Base-by-base conservation (phyloP, 2,113 vertebrate species). In the Crypturellus undulatus region DNA sequence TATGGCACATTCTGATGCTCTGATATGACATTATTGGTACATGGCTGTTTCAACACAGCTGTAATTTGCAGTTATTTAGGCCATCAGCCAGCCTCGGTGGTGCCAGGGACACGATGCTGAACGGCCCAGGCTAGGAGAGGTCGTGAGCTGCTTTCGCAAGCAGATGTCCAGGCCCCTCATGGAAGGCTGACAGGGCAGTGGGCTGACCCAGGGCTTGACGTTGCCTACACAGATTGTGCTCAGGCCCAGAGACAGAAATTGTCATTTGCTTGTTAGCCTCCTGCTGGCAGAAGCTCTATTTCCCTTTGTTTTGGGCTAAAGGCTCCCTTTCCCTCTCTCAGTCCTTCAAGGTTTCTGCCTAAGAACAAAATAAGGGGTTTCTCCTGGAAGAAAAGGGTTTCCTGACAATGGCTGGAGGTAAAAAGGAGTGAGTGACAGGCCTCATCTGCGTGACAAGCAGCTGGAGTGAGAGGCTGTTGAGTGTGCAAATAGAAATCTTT, bases 211-310 rank as follows among this genome's bases (percentile, higher is more conserved):
- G 88, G 95, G 88, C 89, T 70, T 93, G 94, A 97, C 91, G 90
- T 51, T 81, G 94, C 92, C 90, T 79, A 69, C 56, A 93, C 95
- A 93, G 83, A 94, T 81, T 94, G 84, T 79, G 81, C 90, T 90
- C 69, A 72, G 78, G 64, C 49, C 77, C 86, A 59, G 65, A 89
- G 92, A 93, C 52, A 95, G 89, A 97, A 97, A 96, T 96, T 95
- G 89, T 96, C 93, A 86, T 95, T 96, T 97, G 84, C 89, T 96
- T 96, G 88, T 97, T 96, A 97, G 91, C 78, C 82, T 96, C 97
- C 97, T 72, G 92, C 96, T 92, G 91, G 76, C 77, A 91, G 86
- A 94, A 95, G 54, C 90, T 76, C 73, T 90, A 69, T 84, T 93
- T 94, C 77, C 84, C 42, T 97, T 97, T 98, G 97, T 97, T 92